These are phyloP conservation scores for Gymnocheta viridis DNA, from an alignment of 2,888 invertebrate genomes.

Conservation along the genomic window DNA sequence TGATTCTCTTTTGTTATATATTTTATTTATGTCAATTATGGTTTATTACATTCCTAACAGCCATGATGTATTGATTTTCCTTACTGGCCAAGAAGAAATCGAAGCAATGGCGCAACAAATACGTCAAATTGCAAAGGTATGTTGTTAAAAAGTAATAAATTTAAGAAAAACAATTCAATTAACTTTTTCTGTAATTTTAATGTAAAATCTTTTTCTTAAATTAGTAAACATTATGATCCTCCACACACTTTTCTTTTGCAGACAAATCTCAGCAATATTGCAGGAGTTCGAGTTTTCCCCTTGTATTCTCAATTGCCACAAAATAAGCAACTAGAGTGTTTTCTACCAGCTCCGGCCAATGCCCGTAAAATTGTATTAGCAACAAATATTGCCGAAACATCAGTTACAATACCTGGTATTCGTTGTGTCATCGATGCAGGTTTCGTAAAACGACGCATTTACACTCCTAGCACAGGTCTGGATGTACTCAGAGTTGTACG, in stretches of 20 bases:
- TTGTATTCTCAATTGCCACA: conserved; percentile 95
- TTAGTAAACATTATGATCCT: too few relatives aligned
- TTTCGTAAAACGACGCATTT: conserved; percentile 93
- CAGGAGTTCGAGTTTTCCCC: conserved; percentile 90
- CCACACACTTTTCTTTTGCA: conserved; percentile 72
- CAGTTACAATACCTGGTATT: conserved; percentile 96
- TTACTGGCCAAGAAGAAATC: conserved; percentile 98
- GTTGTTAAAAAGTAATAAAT: background rate
- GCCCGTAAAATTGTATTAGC: conserved; percentile 95
- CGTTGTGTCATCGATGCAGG: conserved; percentile 96
- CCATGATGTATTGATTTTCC: conserved; percentile 94
- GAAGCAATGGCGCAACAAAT: conserved; percentile 91
- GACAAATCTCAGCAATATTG: conserved; percentile 82
- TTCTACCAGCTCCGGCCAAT: conserved; percentile 87
- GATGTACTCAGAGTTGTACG: conserved; percentile 91
- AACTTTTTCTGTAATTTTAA: too few relatives aligned
- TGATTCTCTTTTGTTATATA: background rate
- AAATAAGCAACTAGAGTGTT: conserved; percentile 93
- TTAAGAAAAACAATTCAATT: background rate
- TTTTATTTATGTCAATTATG: background rate
- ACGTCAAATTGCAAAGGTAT: conserved; percentile 87
- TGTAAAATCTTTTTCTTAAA: too few relatives aligned
- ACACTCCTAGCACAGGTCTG: conserved; percentile 90
- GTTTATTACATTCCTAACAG: too few relatives aligned
- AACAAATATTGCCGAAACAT: conserved; percentile 99